Evolutionary conservation across 2,113 vertebrate species (phyloP), one percentile per base, ranked within the genome.

Genomic region (Synodontis membranacea): DNA sequence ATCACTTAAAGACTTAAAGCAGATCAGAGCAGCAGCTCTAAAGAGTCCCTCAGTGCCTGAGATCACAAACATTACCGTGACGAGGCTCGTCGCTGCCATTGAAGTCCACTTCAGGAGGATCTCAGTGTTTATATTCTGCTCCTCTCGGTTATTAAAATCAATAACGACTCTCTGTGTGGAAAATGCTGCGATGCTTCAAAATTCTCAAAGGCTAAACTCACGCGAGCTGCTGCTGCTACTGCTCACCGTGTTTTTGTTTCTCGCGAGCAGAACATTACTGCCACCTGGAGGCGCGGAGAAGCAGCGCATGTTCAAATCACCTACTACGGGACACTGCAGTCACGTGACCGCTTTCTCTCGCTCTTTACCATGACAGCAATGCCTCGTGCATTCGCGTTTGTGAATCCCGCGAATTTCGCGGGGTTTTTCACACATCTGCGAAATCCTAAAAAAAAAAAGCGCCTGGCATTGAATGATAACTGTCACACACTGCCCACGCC

Each of bases 21-120:
- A 25, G 4, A 52, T 50, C 46, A 34, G 46, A 28, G 1, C 72
- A 48, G 42, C 50, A 50, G 4, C 46, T 50, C 28, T 28, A 1
- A 54, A 54, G 28, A 28, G 70, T 37, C 28, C 2, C 52, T 34
- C 34, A 9, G 28, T 12, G 11, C 44, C 25, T 21, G 2, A 46
- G 9, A 39, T 39, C 37, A 37, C 17, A 2, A 72, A 21, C 31
- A 48, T 50, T 70, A 84, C 83, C 83, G 68, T 84, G 66, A 44
- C 28, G 21, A 50, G 83, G 83, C 52, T 84, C 83, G 52, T 19
- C 37, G 34, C 50, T 56, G 83, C 83, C 83, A 74, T 54, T 72
- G 66, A 84, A 74, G 31, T 74, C 83, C 83, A 56, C 34, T 37
- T n/a, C n/a, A n/a, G 83, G 48, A 56, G 68, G 34, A 17, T 21